Conservation (phyloP, 2,888 invertebrate genomes). For the Pandemis corylana region DNA sequence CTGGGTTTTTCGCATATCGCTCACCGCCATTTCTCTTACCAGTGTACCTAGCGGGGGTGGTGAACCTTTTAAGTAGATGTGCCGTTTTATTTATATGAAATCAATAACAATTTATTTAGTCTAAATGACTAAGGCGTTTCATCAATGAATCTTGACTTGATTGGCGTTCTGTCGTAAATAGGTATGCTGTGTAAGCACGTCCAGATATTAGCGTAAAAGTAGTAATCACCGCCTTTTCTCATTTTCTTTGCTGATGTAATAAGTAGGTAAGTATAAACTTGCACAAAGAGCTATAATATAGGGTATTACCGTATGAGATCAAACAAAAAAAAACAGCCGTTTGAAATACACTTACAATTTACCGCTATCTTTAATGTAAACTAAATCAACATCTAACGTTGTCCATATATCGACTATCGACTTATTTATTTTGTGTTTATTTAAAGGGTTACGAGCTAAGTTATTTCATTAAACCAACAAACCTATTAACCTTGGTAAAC, state of each 20-base stretch:
- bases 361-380: background rate
- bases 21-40: background rate
- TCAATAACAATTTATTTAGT: too few species aligned
- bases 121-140: too few species aligned
- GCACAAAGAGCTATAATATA: background rate
- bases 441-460: constrained; percentile 9
- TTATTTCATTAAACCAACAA: constrained; percentile 30
- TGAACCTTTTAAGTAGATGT: too few species aligned
- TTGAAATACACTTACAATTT: background rate
- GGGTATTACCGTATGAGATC: background rate
- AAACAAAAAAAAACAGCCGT: background rate
- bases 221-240: too few species aligned
- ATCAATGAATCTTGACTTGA: too few species aligned
- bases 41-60: too few species aligned
- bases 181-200: background rate
- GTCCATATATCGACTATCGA: background rate
- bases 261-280: background rate
- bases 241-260: too few species aligned
- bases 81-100: too few species aligned
- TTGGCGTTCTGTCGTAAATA: too few species aligned
- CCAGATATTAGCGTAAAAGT: background rate
- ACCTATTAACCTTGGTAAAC: constrained; percentile 25
- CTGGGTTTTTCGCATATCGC: background rate
- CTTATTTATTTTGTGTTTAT: background rate
- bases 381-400: background rate